These are phyloP conservation scores for Sarcoramphus papa DNA, from an alignment of 2,797 vertebrate genomes.

Conservation along the genomic window DNA sequence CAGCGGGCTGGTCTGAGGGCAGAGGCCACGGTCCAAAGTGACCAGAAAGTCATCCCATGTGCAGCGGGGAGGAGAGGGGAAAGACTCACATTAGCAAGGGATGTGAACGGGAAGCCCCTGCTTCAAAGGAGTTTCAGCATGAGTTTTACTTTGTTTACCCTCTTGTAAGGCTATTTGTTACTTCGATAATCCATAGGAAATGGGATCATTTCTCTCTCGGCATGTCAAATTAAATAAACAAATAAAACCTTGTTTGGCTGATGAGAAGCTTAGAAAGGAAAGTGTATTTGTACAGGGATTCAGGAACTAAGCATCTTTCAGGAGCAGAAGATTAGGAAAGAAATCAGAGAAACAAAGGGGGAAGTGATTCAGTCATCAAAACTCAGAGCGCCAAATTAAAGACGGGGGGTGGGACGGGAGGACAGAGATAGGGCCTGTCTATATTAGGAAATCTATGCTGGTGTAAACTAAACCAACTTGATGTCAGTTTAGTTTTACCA, in stretches of 20 bases:
- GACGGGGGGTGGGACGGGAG: background rate
- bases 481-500: conserved; percentile 14
- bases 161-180: conserved; percentile 64
- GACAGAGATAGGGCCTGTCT: conserved; percentile 17
- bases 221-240: conserved; percentile 70
- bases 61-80: background rate
- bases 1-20: background rate
- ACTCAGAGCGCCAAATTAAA: conserved; percentile 20
- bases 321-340: conserved; percentile 60
- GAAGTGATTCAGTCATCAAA: conserved; percentile 46
- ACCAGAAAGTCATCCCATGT: background rate
- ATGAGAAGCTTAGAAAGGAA: conserved; percentile 53
- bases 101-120: background rate
- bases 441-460: conserved; percentile 49
- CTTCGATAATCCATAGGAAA: conserved; percentile 67
- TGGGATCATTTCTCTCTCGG: conserved; percentile 47
- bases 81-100: background rate
- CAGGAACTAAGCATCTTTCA: conserved; percentile 56
- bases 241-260: conserved; percentile 65
- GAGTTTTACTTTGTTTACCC: conserved; percentile 63
- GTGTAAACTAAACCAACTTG: background rate
- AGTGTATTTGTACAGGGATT: conserved; percentile 65
- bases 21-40: background rate
- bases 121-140: conserved; percentile 43
- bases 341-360: conserved; percentile 57